phyloP scores from a whole-genome alignment of 2,113 vertebrate genomes.

The Alaudala cheleensis region DNA sequence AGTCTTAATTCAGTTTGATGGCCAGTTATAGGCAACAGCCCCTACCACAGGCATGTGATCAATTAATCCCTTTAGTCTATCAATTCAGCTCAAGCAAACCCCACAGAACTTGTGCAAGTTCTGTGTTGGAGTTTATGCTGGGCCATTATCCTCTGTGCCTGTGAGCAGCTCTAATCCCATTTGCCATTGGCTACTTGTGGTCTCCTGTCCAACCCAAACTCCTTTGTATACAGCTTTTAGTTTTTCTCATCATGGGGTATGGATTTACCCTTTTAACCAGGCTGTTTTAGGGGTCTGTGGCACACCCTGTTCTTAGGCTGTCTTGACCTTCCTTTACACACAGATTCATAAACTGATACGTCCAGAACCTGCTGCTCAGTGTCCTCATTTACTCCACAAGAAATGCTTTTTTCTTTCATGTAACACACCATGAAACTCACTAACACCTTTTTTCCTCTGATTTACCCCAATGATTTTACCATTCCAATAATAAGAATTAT shows the following conservation, averaged over 20 bases:
- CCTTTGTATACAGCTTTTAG: not conserved
- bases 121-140: not conserved
- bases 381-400: not conserved
- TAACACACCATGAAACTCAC: not conserved
- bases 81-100: not conserved
- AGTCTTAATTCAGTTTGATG: not conserved
- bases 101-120: not conserved
- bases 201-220: not conserved
- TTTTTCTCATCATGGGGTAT: not conserved
- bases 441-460: not conserved
- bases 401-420: not conserved
- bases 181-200: not conserved
- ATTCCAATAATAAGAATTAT: not conserved
- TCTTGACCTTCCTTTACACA: not conserved
- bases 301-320: not conserved
- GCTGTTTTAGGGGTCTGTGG: not conserved
- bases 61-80: not conserved
- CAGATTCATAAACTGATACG: accelerated
- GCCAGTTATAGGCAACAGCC: not conserved
- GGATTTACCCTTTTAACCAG: not conserved
- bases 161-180: not conserved
- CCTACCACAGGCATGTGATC: not conserved
- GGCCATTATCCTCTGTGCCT: not conserved
- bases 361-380: not conserved
- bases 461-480: not conserved